A percentile compares a stretch with the other conserved stretches of the same genome.
These are phyloP conservation scores for Protomyctophum bolini DNA, from an alignment of 2,113 vertebrate genomes.

Conservation along the genomic window DNA sequence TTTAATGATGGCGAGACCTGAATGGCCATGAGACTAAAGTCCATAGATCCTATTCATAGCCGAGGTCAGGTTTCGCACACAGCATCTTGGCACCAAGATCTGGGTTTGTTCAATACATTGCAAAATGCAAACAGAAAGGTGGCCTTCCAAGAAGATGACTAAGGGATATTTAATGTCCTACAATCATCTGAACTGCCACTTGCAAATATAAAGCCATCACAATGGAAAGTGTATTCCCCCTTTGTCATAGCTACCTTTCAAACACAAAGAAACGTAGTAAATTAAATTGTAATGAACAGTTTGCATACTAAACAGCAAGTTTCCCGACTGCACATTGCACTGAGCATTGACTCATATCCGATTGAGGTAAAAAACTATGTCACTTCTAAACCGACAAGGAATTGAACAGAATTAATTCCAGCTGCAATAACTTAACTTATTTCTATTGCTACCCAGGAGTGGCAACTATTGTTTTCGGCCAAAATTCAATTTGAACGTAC, in stretches of 20 bases:
- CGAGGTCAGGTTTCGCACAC: background rate
- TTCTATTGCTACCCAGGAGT: no score
- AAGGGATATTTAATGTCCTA: background rate
- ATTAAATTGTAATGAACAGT: slow-evolving; percentile 13
- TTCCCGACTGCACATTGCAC: no score
- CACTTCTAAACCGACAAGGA: no score
- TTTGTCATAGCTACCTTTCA: background rate
- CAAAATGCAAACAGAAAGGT: background rate
- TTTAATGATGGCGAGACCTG: background rate
- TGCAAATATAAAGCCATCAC: background rate
- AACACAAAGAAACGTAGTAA: slow-evolving; percentile 1
- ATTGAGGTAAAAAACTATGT: no score
- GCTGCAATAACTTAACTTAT: no score
- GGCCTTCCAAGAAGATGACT: slow-evolving; percentile 2
- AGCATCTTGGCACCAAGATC: slow-evolving; percentile 29
- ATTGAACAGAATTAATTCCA: no score
- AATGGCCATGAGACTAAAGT: background rate
- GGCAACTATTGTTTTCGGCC: no score
- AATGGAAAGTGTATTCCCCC: background rate
- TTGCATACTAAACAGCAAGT: background rate
- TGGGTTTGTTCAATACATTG: slow-evolving; percentile 51
- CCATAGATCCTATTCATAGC: background rate
- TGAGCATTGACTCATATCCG: no score
- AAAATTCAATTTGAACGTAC: no score
- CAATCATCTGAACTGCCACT: background rate